These are phyloP conservation scores for Parascotia fuliginaria DNA, from an alignment of 2,888 invertebrate genomes.

Conservation along the genomic window DNA sequence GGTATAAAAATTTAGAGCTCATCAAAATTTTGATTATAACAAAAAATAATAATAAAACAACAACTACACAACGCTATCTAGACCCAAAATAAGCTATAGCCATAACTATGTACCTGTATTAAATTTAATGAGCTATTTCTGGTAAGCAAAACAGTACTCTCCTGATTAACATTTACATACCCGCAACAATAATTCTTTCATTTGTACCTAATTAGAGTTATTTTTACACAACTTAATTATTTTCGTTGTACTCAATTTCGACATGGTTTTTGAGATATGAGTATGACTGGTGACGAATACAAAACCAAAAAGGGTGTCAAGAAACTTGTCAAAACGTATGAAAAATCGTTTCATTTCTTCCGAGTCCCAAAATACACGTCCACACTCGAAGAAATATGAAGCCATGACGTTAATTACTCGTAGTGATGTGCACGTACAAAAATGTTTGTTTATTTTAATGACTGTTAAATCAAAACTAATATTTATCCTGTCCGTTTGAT, in stretches of 20 bases:
- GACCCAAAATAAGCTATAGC: no score
- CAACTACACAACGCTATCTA: no score
- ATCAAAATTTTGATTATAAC: no score
- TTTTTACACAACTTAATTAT: neutral
- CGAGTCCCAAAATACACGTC: constrained; percentile 37
- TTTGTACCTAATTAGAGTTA: neutral
- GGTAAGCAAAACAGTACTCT: no score
- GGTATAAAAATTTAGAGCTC: no score
- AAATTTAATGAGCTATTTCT: no score
- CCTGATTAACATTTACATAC: no score
- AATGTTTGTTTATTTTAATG: constrained; percentile 73
- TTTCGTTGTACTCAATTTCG: neutral
- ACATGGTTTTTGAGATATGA: neutral
- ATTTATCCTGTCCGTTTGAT: constrained; percentile 71
- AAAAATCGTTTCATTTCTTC: constrained; percentile 44
- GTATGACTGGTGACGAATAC: neutral
- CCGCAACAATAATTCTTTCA: no score
- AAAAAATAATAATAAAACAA: no score
- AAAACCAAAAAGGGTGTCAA: constrained; percentile 10
- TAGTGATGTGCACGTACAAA: constrained; percentile 54
- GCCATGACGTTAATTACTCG: constrained; percentile 70
- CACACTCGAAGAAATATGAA: constrained; percentile 57
- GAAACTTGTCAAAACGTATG: constrained; percentile 41
- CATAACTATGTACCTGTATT: no score
- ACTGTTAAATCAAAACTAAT: constrained; percentile 72